Conservation (phyloP, 2,888 invertebrate species). For the Microplitis manilae region DNA sequence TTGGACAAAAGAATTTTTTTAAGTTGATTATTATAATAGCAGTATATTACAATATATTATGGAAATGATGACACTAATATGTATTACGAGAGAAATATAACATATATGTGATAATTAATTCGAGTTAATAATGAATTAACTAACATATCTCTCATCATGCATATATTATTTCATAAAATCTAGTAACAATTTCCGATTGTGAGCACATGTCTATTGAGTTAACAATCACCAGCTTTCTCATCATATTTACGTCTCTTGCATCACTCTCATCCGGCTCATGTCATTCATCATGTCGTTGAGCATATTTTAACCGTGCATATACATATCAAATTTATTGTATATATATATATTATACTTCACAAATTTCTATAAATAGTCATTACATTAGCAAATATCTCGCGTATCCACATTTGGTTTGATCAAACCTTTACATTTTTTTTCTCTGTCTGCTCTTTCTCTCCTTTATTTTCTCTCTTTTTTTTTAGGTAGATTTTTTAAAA, state of each 20-base stretch:
- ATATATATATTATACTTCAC: neutral
- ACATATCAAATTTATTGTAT: neutral
- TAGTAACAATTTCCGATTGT: conserved; percentile 2
- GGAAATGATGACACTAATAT: no score
- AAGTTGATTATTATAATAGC: no score
- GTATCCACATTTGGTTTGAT: neutral
- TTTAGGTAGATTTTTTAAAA: no score
- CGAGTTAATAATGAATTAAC: neutral
- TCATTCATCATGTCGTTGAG: neutral
- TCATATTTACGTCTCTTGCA: conserved; percentile 14
- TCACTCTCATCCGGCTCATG: conserved; percentile 17
- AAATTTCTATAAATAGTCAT: neutral
- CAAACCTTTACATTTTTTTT: neutral
- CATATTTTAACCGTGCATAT: neutral
- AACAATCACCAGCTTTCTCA: conserved; percentile 21
- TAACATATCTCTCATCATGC: neutral
- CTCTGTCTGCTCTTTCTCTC: no score
- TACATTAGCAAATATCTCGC: conserved; percentile 5
- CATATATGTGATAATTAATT: neutral
- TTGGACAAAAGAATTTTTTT: no score
- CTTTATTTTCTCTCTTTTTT: neutral
- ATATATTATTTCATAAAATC: neutral
- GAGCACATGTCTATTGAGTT: conserved; percentile 10
- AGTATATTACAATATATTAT: no score
- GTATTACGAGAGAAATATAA: neutral